Evolutionary conservation across 2,888 invertebrate genomes (phyloP), one percentile per base, ranked within the genome.

Genomic region (Drosophila acutilabella): DNA sequence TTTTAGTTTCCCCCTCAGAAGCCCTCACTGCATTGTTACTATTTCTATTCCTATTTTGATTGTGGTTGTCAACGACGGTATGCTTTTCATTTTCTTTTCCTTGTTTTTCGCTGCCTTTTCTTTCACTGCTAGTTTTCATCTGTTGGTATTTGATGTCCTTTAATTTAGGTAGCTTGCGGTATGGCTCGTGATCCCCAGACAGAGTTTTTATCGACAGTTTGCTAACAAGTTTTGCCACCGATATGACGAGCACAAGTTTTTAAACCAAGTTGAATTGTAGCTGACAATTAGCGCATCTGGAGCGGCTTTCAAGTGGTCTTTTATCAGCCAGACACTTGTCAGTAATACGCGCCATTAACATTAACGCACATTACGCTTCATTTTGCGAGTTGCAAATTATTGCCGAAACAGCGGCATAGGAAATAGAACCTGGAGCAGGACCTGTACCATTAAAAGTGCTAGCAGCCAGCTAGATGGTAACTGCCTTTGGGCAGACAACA

Each of bases 261-360:
- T 36, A 38, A 41, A 47, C 3, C 26, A 18, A 33, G 30, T 45
- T 16, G 57, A 40, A 42, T 57, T 36, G 23, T 36, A 47, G 36
- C 51, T 58, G 65, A 26, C 74, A 85, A 89, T 84, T 89, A 87
- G 74, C 80, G 61, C 72, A 70, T 72, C 69, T 75, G 78, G 70
- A 33, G 20, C 45, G 16, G 42, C 45, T 51, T 78, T 78, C 78
- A 73, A 81, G 68, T 75, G 73, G 47, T 48, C 18, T 48, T 81
- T 81, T 66, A 82, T 77, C 69, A 88, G 67, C 30, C 60, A 56
- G 80, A 67, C 81, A 88, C 89, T 85, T 85, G 89, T 88, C 88
- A 81, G 82, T 85, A 90, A 89, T 90, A 86, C 89, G 90, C 86
- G 82, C 82, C 88, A 90, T 90, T 89, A 89, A 84, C 90, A 88